Evolutionary conservation across 2,797 vertebrate genomes (phyloP).

Genomic region (Amblyopsis hoosieri): DNA sequence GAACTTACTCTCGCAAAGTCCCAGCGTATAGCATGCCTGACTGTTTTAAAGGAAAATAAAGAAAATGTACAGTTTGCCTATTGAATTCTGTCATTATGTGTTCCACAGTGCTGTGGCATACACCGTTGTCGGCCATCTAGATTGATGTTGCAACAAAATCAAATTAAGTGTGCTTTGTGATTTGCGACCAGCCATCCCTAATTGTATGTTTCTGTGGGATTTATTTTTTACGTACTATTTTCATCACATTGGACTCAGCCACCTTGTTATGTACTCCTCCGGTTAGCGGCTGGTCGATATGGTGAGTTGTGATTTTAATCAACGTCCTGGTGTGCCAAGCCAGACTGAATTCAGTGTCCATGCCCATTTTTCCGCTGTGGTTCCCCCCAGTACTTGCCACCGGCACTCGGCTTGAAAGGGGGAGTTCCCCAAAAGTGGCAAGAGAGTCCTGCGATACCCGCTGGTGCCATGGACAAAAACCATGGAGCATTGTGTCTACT

Average conservation of each 20-base stretch:
- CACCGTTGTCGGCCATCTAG: slow-evolving; percentile 32
- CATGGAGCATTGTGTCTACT: slow-evolving; percentile 33
- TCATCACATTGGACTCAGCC: slow-evolving; percentile 57
- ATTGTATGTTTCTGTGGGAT: slow-evolving; percentile 48
- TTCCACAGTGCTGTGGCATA: slow-evolving; percentile 14
- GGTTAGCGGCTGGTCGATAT: slow-evolving; percentile 41
- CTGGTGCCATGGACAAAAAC: slow-evolving; percentile 44
- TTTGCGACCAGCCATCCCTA: slow-evolving; percentile 45
- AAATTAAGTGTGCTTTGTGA: slow-evolving; percentile 47
- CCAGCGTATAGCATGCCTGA: not conserved
- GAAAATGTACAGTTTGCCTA: slow-evolving; percentile 5
- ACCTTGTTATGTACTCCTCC: slow-evolving; percentile 51
- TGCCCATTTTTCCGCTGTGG: slow-evolving; percentile 61
- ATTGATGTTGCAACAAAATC: slow-evolving; percentile 41
- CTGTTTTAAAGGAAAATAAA: slow-evolving; percentile 18
- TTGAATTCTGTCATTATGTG: slow-evolving; percentile 16
- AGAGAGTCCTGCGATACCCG: slow-evolving; percentile 41
- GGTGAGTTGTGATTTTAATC: slow-evolving; percentile 61
- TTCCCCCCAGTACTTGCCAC: slow-evolving; percentile 43
- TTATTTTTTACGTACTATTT: slow-evolving; percentile 58
- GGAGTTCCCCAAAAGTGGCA: slow-evolving; percentile 53
- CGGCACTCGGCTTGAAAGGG: slow-evolving; percentile 47
- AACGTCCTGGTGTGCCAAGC: slow-evolving; percentile 53
- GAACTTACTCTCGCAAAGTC: slow-evolving; percentile 32
- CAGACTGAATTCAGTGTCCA: slow-evolving; percentile 40